Conservation (phyloP, 2,797 vertebrate genomes). For the Microctenopoma steveboyesi region DNA sequence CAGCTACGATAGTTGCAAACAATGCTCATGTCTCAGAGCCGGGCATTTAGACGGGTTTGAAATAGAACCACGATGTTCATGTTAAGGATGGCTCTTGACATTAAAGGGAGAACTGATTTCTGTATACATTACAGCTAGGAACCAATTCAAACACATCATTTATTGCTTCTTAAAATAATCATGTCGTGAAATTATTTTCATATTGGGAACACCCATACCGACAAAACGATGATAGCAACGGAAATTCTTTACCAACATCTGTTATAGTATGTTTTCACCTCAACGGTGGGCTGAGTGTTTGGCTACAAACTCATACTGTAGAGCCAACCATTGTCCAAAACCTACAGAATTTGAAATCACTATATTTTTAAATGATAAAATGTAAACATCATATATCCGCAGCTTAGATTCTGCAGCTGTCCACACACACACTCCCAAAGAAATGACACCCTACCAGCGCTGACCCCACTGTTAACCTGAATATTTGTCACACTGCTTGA, state of each 20-base stretch:
- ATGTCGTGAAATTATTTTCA: not conserved
- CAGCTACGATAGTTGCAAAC: conserved; percentile 3
- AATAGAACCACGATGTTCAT: conserved; percentile 6
- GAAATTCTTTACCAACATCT: not conserved
- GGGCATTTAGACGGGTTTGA: conserved; percentile 12
- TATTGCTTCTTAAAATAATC: not conserved
- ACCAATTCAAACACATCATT: not conserved
- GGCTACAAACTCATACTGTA: not conserved
- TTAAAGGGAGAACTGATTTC: not conserved
- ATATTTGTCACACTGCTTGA: not conserved
- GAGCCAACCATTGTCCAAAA: not conserved
- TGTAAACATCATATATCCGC: not conserved
- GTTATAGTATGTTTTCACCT: not conserved
- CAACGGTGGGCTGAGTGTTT: not conserved
- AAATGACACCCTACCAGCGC: no score
- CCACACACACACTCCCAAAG: no score
- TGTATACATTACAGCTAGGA: not conserved
- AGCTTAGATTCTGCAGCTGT: not conserved
- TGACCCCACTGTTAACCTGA: conserved; percentile 1
- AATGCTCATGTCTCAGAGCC: not conserved
- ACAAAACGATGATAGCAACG: not conserved
- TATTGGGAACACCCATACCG: no score
- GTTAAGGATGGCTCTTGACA: not conserved
- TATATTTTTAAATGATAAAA: not conserved
- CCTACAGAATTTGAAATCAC: not conserved